Evolutionary conservation across 2,888 invertebrate genomes (phyloP).

Genomic region (Apeira syringaria): DNA sequence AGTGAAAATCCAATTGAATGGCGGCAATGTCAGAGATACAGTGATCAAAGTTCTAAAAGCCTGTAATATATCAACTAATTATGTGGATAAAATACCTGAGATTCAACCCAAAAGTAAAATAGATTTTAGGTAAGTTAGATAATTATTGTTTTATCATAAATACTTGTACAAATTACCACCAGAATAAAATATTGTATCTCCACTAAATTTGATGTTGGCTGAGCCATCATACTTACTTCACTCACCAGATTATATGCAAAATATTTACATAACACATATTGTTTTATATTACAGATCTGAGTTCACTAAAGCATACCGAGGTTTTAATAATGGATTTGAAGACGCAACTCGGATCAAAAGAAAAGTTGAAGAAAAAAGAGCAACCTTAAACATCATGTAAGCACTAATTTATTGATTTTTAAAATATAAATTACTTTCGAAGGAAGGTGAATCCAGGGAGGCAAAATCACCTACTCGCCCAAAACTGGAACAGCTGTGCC

Average conservation of each 20-base stretch:
- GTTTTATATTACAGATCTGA: slow-evolving; percentile 37
- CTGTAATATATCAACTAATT: slow-evolving; percentile 94
- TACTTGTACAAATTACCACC: too few species aligned
- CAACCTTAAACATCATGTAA: slow-evolving; percentile 64
- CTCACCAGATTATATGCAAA: not conserved
- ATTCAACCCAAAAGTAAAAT: slow-evolving; percentile 43
- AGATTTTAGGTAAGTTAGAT: slow-evolving; percentile 49
- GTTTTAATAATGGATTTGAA: slow-evolving; percentile 64
- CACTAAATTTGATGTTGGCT: too few species aligned
- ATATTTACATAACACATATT: not conserved
- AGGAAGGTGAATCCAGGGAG: too few species aligned
- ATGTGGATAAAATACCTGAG: slow-evolving; percentile 89
- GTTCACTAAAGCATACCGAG: slow-evolving; percentile 58
- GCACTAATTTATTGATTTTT: slow-evolving; percentile 30
- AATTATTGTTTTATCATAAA: not conserved
- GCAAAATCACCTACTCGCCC: too few species aligned
- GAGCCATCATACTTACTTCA: too few species aligned
- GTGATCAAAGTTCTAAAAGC: slow-evolving; percentile 90
- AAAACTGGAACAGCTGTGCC: too few species aligned
- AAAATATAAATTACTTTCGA: not conserved
- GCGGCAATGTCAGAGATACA: slow-evolving; percentile 87
- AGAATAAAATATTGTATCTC: too few species aligned
- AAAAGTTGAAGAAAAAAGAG: slow-evolving; percentile 66
- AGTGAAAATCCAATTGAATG: slow-evolving; percentile 89
- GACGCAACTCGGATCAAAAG: slow-evolving; percentile 59